These are phyloP conservation scores for Sarcophaga rosellei DNA, from an alignment of 2,888 invertebrate genomes.

Conservation along the genomic window DNA sequence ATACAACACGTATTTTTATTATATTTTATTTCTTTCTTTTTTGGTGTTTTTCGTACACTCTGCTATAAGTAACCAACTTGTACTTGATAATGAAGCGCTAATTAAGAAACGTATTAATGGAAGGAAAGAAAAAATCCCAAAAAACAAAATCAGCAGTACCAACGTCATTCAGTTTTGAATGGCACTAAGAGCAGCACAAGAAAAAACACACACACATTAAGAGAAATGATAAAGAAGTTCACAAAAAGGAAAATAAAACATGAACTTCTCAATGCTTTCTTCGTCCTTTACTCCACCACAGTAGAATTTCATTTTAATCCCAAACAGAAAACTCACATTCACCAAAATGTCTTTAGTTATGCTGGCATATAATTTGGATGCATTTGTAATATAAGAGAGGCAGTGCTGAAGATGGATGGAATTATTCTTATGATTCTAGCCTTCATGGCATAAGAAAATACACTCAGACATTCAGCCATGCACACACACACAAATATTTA, in stretches of 20 bases:
- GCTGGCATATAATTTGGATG: background rate
- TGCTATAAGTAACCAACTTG: constrained; percentile 19
- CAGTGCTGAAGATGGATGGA: background rate
- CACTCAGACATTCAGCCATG: constrained; percentile 60
- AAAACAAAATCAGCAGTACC: background rate
- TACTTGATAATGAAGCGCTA: constrained; percentile 67
- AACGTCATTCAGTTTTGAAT: constrained; percentile 39
- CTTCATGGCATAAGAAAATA: constrained; percentile 26
- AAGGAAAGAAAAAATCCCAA: background rate
- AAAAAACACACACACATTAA: background rate
- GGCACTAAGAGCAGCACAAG: background rate
- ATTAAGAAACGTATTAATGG: constrained; percentile 57
- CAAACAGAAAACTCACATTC: background rate
- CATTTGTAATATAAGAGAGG: too few relatives aligned
- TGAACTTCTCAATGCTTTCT: background rate
- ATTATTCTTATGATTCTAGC: constrained; percentile 22
- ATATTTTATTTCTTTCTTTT: constrained; percentile 3
- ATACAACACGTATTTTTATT: constrained; percentile 54
- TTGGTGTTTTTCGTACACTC: background rate
- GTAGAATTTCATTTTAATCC: constrained; percentile 16
- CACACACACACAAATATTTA: constrained; percentile 47
- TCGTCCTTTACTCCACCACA: background rate
- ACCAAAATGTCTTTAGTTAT: background rate
- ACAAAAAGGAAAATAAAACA: background rate
- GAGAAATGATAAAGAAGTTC: background rate